A percentile compares a stretch with the other conserved stretches of the same genome.
These are phyloP conservation scores for Luscinia megarhynchos DNA, from an alignment of 2,797 vertebrate genomes.

Conservation along the genomic window DNA sequence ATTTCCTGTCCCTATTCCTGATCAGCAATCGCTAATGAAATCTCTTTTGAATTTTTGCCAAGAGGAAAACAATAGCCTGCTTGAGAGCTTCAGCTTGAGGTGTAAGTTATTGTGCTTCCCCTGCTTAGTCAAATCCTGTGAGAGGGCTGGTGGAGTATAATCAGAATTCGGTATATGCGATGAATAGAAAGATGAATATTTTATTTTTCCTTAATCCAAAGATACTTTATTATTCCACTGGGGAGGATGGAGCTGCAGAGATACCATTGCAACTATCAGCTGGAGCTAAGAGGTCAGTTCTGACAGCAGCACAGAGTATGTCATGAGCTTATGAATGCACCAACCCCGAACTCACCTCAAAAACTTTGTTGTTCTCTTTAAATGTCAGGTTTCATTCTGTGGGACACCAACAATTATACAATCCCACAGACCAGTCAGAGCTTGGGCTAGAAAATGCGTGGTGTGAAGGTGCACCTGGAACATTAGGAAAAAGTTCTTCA, in stretches of 20 bases:
- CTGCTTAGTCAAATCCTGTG: not conserved
- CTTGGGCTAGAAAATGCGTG: not conserved
- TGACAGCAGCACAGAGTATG: not conserved
- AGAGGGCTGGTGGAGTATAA: not conserved
- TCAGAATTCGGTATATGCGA: not conserved
- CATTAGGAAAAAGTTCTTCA: not conserved
- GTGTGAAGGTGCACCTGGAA: not conserved
- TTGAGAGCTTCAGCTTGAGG: not conserved
- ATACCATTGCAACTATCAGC: not conserved
- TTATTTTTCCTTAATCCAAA: not conserved
- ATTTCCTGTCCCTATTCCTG: not conserved
- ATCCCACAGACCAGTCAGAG: not conserved
- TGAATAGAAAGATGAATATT: not conserved
- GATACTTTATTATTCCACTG: not conserved
- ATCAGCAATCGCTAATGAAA: slow-evolving; percentile 35
- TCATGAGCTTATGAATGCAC: not conserved
- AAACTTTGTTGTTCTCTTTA: not conserved
- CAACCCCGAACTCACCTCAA: not conserved
- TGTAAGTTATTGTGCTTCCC: not conserved
- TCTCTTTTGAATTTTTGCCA: slow-evolving; percentile 29
- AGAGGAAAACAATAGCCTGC: slow-evolving; percentile 11
- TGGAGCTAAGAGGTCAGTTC: not conserved
- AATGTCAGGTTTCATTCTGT: not conserved
- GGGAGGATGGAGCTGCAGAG: not conserved
- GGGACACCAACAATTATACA: not conserved